Evolutionary conservation across 2,888 invertebrate species (phyloP), one percentile per base, ranked within the genome.

Genomic region (Parascotia fuliginaria): DNA sequence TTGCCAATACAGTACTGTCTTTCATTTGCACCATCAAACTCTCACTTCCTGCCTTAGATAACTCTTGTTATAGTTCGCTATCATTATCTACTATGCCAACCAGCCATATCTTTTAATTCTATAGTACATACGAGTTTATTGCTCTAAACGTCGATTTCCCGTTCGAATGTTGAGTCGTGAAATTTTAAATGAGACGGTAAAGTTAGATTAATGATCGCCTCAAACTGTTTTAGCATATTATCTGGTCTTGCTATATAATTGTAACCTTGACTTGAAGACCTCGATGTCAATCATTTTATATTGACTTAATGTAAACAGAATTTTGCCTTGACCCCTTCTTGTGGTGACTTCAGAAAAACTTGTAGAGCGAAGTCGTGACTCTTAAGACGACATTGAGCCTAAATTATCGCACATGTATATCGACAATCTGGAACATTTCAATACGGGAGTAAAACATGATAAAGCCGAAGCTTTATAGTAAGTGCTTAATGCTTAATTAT

Each of bases 1-100:
- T 79, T 78, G 75, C 77, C 76, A 77, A 79, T 78, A 73, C 64
- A 57, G 51, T 83, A 87, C 87, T 87, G 86, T 87, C 65, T 77
- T 86, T 86, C 80, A 83, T 83, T 83, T 79, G 74, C 77, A 79
- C 77, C 77, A 79, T 75, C 74, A 73, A 68, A 83, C 83, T 85
- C 78, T 84, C 86, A 86, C 83, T 89, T 90, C 89, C 87, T 87
- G 83, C 73, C 70, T 70, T 70, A 65, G 65, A 68, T 73, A 70
- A 63, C 50, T 63, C 70, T 75, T 62, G 69, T 70, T 73, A 70
- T 56, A 63, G 55, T 60, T 64, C 55, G 50, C 66, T 62, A 62
- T 57, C 63, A 65, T 68, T 70, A 70, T 50, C 55, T 51, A 53
- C 49, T 50, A 51, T 52, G 48, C 40, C 38, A 19, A 42, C 42